These are phyloP conservation scores for Thripadectes ignobilis DNA, from an alignment of 2,797 vertebrate genomes.

Conservation along the genomic window DNA sequence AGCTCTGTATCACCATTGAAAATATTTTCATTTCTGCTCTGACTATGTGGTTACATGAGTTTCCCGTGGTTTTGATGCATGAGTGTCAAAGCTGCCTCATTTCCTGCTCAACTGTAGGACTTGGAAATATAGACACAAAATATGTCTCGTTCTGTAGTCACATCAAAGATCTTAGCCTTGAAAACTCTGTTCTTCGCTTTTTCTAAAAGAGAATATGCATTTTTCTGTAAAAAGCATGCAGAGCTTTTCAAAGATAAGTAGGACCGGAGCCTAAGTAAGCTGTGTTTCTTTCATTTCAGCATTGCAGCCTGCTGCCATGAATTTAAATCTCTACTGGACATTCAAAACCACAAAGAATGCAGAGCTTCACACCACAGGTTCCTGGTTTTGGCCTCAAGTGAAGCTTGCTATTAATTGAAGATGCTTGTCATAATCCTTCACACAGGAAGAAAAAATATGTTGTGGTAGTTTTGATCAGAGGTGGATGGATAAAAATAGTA, in stretches of 20 bases:
- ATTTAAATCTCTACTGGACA: not conserved
- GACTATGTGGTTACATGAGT: not conserved
- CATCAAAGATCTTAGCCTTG: not conserved
- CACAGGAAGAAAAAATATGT: not conserved
- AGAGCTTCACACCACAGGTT: not conserved
- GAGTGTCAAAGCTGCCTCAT: not conserved
- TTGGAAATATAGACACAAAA: not conserved
- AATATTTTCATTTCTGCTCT: conserved; percentile 8
- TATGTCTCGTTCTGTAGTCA: not conserved
- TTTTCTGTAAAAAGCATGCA: not conserved
- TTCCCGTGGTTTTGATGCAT: not conserved
- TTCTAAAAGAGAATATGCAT: not conserved
- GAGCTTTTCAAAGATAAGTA: not conserved
- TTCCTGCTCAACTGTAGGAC: conserved; percentile 2
- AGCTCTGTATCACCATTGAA: not conserved
- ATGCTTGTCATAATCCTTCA: not conserved
- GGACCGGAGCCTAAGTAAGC: not conserved
- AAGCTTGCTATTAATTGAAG: not conserved
- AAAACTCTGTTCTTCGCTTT: not conserved
- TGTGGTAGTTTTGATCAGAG: not conserved
- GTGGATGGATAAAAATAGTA: not conserved
- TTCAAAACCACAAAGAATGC: not conserved
- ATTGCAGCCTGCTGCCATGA: not conserved
- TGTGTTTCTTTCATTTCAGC: not conserved
- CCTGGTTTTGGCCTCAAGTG: not conserved